Evolutionary conservation across 2,113 vertebrate genomes (phyloP).

Genomic region (Trogon melanurus): DNA sequence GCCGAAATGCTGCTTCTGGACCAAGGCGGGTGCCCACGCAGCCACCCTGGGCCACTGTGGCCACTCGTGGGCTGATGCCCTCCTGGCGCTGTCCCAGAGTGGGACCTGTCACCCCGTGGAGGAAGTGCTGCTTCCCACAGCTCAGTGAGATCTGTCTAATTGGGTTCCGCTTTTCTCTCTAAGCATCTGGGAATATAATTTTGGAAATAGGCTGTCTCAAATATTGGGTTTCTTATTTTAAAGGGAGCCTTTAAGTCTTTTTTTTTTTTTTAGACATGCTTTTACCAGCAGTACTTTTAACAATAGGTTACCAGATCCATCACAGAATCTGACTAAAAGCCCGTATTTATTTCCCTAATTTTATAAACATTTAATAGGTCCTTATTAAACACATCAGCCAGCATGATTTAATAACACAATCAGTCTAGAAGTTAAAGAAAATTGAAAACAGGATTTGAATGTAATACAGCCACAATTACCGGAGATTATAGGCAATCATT

Average conservation of each 20-base stretch:
- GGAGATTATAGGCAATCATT: slow-evolving; percentile 96
- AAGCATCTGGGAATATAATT: slow-evolving; percentile 50
- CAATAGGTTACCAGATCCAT: slow-evolving; percentile 83
- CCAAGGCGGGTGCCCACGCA: not conserved
- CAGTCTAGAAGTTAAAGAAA: slow-evolving; percentile 95
- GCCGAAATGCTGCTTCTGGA: accelerated
- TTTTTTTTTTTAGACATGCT: slow-evolving; percentile 53
- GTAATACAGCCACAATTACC: slow-evolving; percentile 97
- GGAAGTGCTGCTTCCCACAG: slow-evolving; percentile 16
- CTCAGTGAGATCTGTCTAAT: not conserved
- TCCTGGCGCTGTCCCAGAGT: accelerated
- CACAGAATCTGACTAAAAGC: slow-evolving; percentile 82
- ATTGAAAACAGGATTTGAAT: slow-evolving; percentile 94
- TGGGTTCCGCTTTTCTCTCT: not conserved
- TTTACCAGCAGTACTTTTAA: slow-evolving; percentile 78
- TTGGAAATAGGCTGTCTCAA: slow-evolving; percentile 18
- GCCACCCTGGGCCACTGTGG: not conserved
- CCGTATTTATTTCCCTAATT: slow-evolving; percentile 88
- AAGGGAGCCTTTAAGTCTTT: slow-evolving; percentile 50
- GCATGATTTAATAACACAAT: slow-evolving; percentile 98
- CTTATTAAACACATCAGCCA: slow-evolving; percentile 94
- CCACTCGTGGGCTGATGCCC: not conserved
- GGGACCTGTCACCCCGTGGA: not conserved
- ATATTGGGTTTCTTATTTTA: slow-evolving; percentile 39
- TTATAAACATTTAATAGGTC: slow-evolving; percentile 91